Percentiles rank a stretch among this genome's conserved stretches.
Evolutionary conservation across 2,888 invertebrate species (phyloP).

Genomic region (Eulithis prunata): DNA sequence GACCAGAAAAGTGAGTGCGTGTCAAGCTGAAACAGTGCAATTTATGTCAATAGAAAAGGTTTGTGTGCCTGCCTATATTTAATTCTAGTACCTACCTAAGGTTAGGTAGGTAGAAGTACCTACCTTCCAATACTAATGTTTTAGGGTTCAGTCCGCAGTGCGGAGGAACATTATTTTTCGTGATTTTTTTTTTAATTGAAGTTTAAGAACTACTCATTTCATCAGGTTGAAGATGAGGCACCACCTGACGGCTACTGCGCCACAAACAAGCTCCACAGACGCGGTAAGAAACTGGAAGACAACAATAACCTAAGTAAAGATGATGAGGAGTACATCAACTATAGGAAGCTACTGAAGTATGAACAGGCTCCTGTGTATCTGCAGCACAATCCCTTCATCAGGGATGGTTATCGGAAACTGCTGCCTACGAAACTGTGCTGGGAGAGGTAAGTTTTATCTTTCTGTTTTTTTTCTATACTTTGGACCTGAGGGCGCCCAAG

Average conservation of each 20-base stretch:
- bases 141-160: no score
- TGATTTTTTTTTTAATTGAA: no score
- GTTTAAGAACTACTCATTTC: not conserved
- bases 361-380: slow-evolving; percentile 92
- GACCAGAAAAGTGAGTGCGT: slow-evolving; percentile 78
- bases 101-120: no score
- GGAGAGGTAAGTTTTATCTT: slow-evolving; percentile 87
- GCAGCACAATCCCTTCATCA: slow-evolving; percentile 94
- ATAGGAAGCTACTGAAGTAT: slow-evolving; percentile 74
- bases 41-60: slow-evolving; percentile 80
- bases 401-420: slow-evolving; percentile 92
- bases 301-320: slow-evolving; percentile 78
- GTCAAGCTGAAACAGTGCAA: slow-evolving; percentile 75
- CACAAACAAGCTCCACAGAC: slow-evolving; percentile 60
- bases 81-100: not conserved
- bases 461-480: not conserved
- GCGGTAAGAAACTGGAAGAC: slow-evolving; percentile 75
- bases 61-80: slow-evolving; percentile 44
- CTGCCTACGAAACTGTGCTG: slow-evolving; percentile 92
- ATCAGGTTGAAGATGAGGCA: slow-evolving; percentile 55
- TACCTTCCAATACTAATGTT: no score
- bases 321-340: slow-evolving; percentile 78
- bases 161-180: no score
- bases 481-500: no score
- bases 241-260: slow-evolving; percentile 58